Evolutionary conservation across 2,888 invertebrate species (phyloP), one percentile per base, ranked within the genome.

Genomic region (Melieria picta): DNA sequence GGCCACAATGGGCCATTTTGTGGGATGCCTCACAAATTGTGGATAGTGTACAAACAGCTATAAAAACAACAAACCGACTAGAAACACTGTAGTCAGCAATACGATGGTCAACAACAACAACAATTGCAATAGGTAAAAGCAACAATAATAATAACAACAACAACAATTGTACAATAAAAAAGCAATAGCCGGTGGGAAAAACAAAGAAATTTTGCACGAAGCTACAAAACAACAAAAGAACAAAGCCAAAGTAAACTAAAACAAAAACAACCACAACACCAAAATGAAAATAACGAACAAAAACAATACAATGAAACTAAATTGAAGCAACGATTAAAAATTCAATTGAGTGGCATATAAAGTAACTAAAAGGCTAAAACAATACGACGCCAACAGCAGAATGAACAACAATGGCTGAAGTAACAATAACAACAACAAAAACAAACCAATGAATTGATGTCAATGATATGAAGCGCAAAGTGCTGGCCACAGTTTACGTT

Each of bases 281-380:
- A 43, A 30, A 62, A 46, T 45, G 46, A 45, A 62, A 62, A 43
- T 45, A 61, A 61, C 30, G 13, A 57, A 57, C 16, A 60, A 60
- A 7, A 60, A 42, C 4, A 4, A 61, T 9, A 48, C 65, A 55
- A 65, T 56, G 56, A 47, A 65, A 7, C 43, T 50, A 42, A 52
- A 67, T 58, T 60, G 60, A 50, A 67, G 60, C 10, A 82, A 78
- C 82, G 82, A 81, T 82, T 83, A 83, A 81, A 82, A 82, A 80
- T 80, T 79, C 79, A 80, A 81, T 82, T 81, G 80, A 79, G 78
- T 78, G 77, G 77, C 74, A 80, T 81, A 80, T 78, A 79, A 77
- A 76, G 69, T 43, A 48, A 71, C 30, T 30, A 30, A 30, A 30
- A 30, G 30, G 30, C 30, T 30, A 30, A 30, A 30, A 30, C 30